These are phyloP conservation scores for Drosophila maculinotata DNA, from an alignment of 2,888 invertebrate genomes.

Conservation along the genomic window DNA sequence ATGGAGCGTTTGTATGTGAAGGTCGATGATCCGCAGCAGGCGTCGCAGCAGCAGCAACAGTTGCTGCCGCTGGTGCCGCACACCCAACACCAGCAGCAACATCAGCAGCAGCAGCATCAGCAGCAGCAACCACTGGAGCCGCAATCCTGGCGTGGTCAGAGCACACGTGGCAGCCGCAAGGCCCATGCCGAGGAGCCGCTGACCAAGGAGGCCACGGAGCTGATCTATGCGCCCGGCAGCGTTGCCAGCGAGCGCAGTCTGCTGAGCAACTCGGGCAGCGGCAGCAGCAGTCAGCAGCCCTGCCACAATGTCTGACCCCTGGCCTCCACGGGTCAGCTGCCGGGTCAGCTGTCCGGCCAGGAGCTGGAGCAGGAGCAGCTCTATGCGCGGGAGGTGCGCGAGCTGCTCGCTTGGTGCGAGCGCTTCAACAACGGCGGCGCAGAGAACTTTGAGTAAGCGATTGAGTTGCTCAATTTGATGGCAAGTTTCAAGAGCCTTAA, in stretches of 20 bases:
- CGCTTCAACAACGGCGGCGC: constrained; percentile 81
- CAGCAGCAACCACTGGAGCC: constrained; percentile 49
- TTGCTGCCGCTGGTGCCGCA: constrained; percentile 42
- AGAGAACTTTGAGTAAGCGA: constrained; percentile 73
- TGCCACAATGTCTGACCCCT: constrained; percentile 82
- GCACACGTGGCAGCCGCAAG: constrained; percentile 72
- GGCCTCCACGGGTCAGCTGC: constrained; percentile 27
- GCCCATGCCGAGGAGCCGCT: constrained; percentile 63
- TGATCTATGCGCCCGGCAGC: constrained; percentile 84
- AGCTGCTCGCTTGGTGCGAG: constrained; percentile 82
- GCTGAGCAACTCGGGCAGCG: constrained; percentile 84
- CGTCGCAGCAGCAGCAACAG: constrained; percentile 67
- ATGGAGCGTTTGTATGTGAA: constrained; percentile 85
- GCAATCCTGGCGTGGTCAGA: constrained; percentile 76
- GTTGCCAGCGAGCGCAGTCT: constrained; percentile 84
- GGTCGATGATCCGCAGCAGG: constrained; percentile 82
- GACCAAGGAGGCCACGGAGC: constrained; percentile 83
- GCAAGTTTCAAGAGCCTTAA: too few relatives aligned
- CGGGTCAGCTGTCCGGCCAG: constrained; percentile 17
- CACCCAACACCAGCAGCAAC: constrained; percentile 19
- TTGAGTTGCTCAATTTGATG: background rate
- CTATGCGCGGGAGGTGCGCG: constrained; percentile 80
- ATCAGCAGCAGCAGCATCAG: constrained; percentile 41
- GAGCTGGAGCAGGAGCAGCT: constrained; percentile 70
- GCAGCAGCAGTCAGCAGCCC: constrained; percentile 70